Evolutionary conservation across 2,113 vertebrate species (phyloP), one percentile per base, ranked within the genome.

Genomic region (Capricornis sumatraensis): DNA sequence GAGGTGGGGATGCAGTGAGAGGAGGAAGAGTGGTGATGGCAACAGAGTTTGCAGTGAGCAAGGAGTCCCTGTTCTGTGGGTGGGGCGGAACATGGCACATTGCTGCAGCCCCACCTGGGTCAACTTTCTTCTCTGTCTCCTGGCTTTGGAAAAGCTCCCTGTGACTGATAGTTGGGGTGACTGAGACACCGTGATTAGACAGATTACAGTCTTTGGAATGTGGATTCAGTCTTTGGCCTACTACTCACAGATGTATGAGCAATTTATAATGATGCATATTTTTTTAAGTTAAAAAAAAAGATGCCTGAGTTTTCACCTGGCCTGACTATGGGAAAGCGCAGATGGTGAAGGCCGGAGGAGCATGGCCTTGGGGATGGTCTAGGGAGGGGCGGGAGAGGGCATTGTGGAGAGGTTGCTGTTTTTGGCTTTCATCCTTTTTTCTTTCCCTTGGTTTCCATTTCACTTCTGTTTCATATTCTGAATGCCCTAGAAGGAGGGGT

Each of bases 391-490:
- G 2, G 2, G 57, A 33, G 43, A 71, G 76, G 27, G 50, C 55
- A 45, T 3, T 67, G 15, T 52, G 36, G 28, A 52, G 28, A 95
- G 21, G 30, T 43, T 82, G 53, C 74, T 62, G 17, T 21, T 78
- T 84, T 28, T 9, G 23, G 23, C 36, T 91, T 96, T 78, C 30
- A 33, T 43, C 89, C 28, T 0, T 76, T 78, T 86, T 62, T 53
- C 86, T 50, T 94, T 95, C 43, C 43, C 33, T 52, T 87, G 45
- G 71, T n/a, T 87, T 87, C 55, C 58, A 19, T 81, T 95, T 96
- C 17, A 33, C 90, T 87, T 92, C 93, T 83, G 62, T 82, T 83
- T 43, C 45, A 14, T 76, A 43, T 58, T 88, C 76, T 94, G 81
- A 85, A 47, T 81, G 67, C 10, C 28, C 58, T 50, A 67, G 84